A percentile compares a stretch with the other conserved stretches of the same genome.
Conservation (phyloP, 1,140 invertebrate species). For the Magallana gigas region DNA sequence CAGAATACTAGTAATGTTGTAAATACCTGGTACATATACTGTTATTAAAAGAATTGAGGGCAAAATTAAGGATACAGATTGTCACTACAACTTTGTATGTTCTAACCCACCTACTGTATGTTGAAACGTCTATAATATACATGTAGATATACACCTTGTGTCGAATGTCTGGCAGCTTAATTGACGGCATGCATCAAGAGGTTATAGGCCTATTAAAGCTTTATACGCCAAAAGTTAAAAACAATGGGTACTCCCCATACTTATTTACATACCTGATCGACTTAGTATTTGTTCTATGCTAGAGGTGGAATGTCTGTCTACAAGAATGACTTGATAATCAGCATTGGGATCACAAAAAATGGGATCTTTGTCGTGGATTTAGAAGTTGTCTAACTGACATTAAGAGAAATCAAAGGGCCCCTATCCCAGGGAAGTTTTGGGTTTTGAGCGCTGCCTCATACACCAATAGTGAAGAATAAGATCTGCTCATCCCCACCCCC, state of each 20-base stretch:
- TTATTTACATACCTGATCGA: slow-evolving; percentile 21
- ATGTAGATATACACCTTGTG: too few relatives aligned
- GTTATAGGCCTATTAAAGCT: neutral
- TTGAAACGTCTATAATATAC: too few relatives aligned
- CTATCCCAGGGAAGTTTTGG: too few relatives aligned
- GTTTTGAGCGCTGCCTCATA: neutral
- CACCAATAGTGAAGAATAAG: neutral
- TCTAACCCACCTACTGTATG: too few relatives aligned
- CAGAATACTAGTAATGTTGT: too few relatives aligned
- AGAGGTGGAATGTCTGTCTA: slow-evolving; percentile 21
- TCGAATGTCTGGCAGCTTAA: neutral
- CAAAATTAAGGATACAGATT: too few relatives aligned
- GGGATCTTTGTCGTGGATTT: neutral
- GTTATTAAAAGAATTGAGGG: too few relatives aligned
- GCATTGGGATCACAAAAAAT: neutral
- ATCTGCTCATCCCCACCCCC: neutral
- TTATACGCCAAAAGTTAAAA: neutral
- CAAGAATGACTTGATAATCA: slow-evolving; percentile 1
- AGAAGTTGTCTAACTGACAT: neutral
- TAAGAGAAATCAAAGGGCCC: too few relatives aligned
- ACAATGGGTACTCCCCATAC: neutral
- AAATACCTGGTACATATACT: too few relatives aligned
- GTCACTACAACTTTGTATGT: too few relatives aligned
- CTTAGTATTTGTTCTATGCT: slow-evolving; percentile 25
- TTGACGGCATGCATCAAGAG: neutral